Evolutionary conservation across 1,140 invertebrate species (phyloP).

Genomic region (Galleria mellonella): DNA sequence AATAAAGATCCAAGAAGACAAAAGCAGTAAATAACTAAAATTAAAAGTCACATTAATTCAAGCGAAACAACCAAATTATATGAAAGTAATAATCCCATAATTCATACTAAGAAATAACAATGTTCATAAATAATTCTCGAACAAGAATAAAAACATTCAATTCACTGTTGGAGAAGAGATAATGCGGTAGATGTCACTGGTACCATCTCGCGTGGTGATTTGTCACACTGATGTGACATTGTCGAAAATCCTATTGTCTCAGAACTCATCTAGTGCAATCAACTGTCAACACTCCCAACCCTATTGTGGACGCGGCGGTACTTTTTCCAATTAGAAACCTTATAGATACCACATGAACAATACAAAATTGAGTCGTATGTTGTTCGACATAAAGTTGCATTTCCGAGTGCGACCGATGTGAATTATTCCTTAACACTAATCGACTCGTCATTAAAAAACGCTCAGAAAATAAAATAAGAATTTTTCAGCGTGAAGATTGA

Average conservation of each 20-base stretch:
- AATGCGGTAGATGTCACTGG: too few species aligned
- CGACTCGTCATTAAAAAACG: conserved; percentile 22
- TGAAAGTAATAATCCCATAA: conserved; percentile 33
- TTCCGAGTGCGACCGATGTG: background rate
- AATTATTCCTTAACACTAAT: conserved; percentile 14
- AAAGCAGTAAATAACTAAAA: conserved; percentile 49
- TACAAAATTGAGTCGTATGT: conserved; percentile 18
- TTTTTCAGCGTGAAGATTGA: conserved; percentile 39
- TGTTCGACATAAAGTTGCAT: conserved; percentile 1
- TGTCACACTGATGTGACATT: conserved; percentile 32
- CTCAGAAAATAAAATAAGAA: conserved; percentile 24
- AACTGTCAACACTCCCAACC: conserved; percentile 37
- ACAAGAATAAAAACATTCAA: conserved; percentile 17
- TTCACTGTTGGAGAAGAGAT: background rate
- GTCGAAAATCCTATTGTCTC: conserved; percentile 35
- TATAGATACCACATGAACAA: background rate
- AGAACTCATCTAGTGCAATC: conserved; percentile 22
- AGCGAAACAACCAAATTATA: conserved; percentile 32
- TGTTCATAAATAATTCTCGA: conserved; percentile 22
- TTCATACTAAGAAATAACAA: conserved; percentile 33
- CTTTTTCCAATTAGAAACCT: conserved; percentile 20
- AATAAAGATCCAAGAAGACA: conserved; percentile 21
- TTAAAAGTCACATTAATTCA: conserved; percentile 35
- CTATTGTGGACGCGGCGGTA: conserved; percentile 42
- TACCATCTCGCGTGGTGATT: background rate